Percentiles rank a stretch among this genome's conserved stretches.
phyloP scores from a whole-genome alignment of 2,888 invertebrate species.

The Andrena praecox region DNA sequence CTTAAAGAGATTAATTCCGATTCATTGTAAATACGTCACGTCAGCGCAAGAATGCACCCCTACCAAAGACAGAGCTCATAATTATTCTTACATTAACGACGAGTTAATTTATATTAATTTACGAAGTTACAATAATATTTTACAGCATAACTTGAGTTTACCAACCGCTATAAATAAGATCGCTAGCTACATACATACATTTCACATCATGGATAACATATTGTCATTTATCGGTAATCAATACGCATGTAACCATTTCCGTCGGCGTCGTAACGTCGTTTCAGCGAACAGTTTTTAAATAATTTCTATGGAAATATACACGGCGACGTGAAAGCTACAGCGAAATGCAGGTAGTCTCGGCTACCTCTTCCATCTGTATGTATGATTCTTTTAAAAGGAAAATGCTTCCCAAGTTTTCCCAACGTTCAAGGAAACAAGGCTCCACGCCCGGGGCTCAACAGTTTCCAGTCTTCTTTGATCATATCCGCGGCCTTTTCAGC shows the following conservation, averaged over 20 bases:
- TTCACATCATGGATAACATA: neutral
- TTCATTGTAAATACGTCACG: constrained; percentile 30
- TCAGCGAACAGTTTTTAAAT: neutral
- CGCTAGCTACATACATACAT: neutral
- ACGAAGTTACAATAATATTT: neutral
- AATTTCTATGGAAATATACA: constrained; percentile 26
- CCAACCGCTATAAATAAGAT: neutral
- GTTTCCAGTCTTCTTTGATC: constrained; percentile 84
- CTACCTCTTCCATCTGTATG: neutral
- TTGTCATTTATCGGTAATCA: neutral
- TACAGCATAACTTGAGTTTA: neutral
- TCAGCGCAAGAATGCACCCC: constrained; percentile 1
- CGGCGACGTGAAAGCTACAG: neutral
- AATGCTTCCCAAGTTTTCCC: neutral
- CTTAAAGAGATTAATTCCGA: neutral
- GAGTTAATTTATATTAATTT: constrained; percentile 16
- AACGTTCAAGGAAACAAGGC: neutral
- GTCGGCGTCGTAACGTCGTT: neutral
- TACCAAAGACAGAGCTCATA: constrained; percentile 53
- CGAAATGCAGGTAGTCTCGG: neutral
- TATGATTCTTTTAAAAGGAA: neutral
- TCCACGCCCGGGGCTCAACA: no score
- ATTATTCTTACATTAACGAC: neutral
- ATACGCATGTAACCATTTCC: neutral
- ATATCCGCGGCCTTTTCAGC: constrained; percentile 87